Evolutionary conservation across 2,888 invertebrate species (phyloP), one percentile per base, ranked within the genome.

Genomic region (Alcis repandata): DNA sequence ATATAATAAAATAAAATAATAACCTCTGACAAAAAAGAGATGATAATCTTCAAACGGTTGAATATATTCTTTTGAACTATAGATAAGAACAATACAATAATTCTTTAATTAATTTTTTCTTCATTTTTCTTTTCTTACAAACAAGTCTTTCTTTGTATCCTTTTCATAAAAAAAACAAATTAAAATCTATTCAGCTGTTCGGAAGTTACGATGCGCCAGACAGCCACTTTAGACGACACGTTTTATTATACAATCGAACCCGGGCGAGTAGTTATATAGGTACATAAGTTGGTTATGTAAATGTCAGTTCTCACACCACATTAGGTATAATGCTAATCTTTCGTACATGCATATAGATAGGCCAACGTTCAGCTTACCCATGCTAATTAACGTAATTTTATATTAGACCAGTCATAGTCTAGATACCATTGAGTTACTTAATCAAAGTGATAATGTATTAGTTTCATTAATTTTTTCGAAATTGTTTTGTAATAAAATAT

Each of bases 371-470:
- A 67, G 82, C 81, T 84, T 84, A 78, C 78, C 74, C 73, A 75
- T 78, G 78, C 79, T 69, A 82, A 72, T 43, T 53, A 60, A 33
- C 51, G 49, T 63, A 60, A 48, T 48, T 57, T 58, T 56, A 19
- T 62, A 51, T 36, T 77, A 78, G 75, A 72, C 70, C 72, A 75
- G 67, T 71, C 75, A 77, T 80, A 82, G 75, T 72, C 70, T 84
- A 86, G 82, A 85, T 79, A 80, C 72, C 73, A 59, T 80, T 81
- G 82, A 84, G 83, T 85, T 90, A 89, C 88, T 88, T 89, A 90
- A 79, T 69, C 77, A 79, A 82, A 73, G 83, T 86, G 83, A 86
- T 86, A 68, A 77, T 75, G 76, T 70, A 73, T 77, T 66, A 77
- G 79, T 74, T 75, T 72, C 82, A 78, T 82, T 83, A 78, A 70